Conservation (phyloP, 2,888 invertebrate species). For the Theretra japonica region DNA sequence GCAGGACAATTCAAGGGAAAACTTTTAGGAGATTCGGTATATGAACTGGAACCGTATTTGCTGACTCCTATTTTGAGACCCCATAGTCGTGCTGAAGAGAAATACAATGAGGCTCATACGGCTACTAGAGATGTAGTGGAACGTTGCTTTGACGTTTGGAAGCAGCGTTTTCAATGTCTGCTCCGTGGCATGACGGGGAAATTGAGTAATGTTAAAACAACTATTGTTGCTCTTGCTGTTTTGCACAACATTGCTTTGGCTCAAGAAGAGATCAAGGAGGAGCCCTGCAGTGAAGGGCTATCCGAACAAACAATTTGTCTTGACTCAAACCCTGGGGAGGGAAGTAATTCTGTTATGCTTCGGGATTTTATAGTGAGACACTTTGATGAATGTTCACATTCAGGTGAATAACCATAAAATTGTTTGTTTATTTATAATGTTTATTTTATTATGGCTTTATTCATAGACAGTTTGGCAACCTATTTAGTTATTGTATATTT, state of each 20-base stretch:
- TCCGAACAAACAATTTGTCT: background rate
- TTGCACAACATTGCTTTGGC: background rate
- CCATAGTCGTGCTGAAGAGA: background rate
- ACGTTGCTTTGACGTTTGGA: background rate
- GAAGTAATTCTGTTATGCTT: background rate
- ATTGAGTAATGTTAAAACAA: background rate
- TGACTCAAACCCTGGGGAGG: background rate
- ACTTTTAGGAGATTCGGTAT: background rate
- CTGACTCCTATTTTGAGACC: background rate
- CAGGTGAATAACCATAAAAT: too few relatives aligned
- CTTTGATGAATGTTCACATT: background rate
- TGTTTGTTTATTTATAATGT: too few relatives aligned
- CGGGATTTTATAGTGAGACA: background rate
- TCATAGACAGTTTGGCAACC: too few relatives aligned
- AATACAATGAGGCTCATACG: background rate
- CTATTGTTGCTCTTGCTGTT: background rate
- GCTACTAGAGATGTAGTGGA: background rate
- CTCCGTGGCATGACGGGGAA: background rate
- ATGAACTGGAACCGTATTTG: background rate
- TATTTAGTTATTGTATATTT: too few relatives aligned
- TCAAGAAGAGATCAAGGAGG: background rate
- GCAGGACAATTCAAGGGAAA: background rate
- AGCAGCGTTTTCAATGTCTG: background rate
- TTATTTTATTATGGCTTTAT: too few relatives aligned
- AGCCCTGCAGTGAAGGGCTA: background rate